Conservation (phyloP, 2,888 invertebrate genomes). For the Celastrina argiolus region DNA sequence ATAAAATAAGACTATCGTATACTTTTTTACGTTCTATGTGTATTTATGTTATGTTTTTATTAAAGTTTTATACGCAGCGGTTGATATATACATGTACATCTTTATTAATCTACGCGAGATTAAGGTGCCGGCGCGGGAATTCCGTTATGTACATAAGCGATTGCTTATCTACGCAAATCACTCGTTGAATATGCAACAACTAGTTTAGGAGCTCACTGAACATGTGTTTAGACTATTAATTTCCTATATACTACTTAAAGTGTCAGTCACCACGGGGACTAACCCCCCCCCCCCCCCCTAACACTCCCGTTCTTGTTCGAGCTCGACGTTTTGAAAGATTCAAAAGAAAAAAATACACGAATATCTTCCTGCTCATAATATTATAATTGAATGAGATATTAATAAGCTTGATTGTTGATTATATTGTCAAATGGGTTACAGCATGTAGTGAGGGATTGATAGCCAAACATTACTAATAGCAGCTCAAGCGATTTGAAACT, state of each 20-base stretch:
- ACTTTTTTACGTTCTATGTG: too few relatives aligned
- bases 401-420: background rate
- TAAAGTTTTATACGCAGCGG: background rate
- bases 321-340: background rate
- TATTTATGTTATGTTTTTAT: too few relatives aligned
- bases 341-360: background rate
- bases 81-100: background rate
- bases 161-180: conserved; percentile 76
- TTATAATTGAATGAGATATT: background rate
- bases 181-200: conserved; percentile 75
- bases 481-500: conserved; percentile 35
- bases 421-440: background rate
- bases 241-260: conserved; percentile 34
- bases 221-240: conserved; percentile 74
- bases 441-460: conserved; percentile 23
- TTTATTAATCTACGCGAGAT: conserved; percentile 16
- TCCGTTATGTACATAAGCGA: conserved; percentile 48
- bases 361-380: background rate
- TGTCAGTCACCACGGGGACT: background rate
- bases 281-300: background rate
- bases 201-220: conserved; percentile 69
- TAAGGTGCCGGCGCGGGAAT: conserved; percentile 41
- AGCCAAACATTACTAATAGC: conserved; percentile 30
- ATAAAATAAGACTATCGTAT: too few relatives aligned
- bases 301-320: background rate